phyloP scores from a whole-genome alignment of 2,888 invertebrate species.

The Antheraea assamensis region DNA sequence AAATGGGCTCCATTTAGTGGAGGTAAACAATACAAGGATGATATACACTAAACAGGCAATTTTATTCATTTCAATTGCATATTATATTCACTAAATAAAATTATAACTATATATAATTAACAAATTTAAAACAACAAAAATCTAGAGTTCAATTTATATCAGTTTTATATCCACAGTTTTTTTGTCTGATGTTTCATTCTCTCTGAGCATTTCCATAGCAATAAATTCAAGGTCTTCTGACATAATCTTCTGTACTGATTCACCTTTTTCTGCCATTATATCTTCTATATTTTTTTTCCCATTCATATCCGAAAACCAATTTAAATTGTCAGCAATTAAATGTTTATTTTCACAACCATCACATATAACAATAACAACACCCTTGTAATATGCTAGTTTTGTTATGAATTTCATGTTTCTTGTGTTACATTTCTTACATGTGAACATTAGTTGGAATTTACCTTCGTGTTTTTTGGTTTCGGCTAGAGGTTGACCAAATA shows the following conservation, averaged over 20 bases:
- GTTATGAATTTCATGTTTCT: slow-evolving; percentile 91
- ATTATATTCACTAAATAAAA: neutral
- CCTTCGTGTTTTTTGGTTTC: slow-evolving; percentile 59
- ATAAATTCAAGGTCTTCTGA: slow-evolving; percentile 77
- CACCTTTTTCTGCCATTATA: slow-evolving; percentile 93
- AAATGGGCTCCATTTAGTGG: too few species aligned
- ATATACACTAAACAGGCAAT: too few species aligned
- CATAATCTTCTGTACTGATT: slow-evolving; percentile 85
- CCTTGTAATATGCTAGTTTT: slow-evolving; percentile 91
- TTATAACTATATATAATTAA: neutral
- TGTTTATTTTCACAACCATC: slow-evolving; percentile 94
- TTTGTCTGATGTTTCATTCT: slow-evolving; percentile 42
- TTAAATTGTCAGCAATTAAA: slow-evolving; percentile 97
- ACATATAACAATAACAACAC: slow-evolving; percentile 96
- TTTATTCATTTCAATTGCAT: too few species aligned
- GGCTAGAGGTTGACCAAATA: slow-evolving; percentile 50
- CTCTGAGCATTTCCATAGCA: slow-evolving; percentile 59
- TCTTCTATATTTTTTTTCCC: slow-evolving; percentile 94
- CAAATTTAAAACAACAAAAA: neutral
- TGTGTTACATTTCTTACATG: slow-evolving; percentile 93
- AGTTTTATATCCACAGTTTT: neutral
- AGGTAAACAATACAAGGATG: too few species aligned
- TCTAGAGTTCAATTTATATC: neutral
- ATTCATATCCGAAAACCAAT: slow-evolving; percentile 94
- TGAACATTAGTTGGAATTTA: slow-evolving; percentile 89